Conservation (phyloP, 2,888 invertebrate genomes). For the Drosophila kanekoi region DNA sequence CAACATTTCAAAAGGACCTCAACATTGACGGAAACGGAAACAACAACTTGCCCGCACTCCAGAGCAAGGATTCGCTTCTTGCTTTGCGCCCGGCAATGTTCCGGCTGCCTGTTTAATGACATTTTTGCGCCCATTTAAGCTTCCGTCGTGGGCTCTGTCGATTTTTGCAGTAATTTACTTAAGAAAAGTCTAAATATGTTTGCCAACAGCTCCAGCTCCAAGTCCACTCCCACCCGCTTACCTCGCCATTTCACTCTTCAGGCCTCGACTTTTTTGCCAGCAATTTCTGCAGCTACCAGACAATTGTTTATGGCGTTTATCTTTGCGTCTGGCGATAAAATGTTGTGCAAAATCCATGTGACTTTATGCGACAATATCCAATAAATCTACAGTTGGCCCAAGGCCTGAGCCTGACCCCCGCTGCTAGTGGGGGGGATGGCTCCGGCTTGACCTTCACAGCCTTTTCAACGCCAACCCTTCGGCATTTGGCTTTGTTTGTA, state of each 20-base stretch:
- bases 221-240: neutral
- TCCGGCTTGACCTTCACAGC: conserved; percentile 59
- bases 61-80: neutral
- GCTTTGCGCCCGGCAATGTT: conserved; percentile 5
- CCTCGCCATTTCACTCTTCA: neutral
- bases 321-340: conserved; percentile 74
- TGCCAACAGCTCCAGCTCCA: conserved; percentile 4
- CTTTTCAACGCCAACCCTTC: conserved; percentile 34
- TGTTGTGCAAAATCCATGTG: conserved; percentile 67
- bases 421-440: conserved; percentile 8
- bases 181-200: conserved; percentile 73
- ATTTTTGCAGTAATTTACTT: conserved; percentile 77
- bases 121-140: conserved; percentile 78
- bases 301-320: conserved; percentile 78
- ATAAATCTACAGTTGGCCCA: conserved; percentile 70
- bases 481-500: conserved; percentile 55
- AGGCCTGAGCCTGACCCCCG: conserved; percentile 16
- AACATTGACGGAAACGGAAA: conserved; percentile 75
- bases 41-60: conserved; percentile 72
- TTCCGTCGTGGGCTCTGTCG: conserved; percentile 64
- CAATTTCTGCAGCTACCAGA: conserved; percentile 43
- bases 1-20: conserved; percentile 69
- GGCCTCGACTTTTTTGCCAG: conserved; percentile 34
- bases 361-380: conserved; percentile 79
- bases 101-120: conserved; percentile 69